phyloP scores from a whole-genome alignment of 2,797 vertebrate species.

The Discoglossus pictus region DNA sequence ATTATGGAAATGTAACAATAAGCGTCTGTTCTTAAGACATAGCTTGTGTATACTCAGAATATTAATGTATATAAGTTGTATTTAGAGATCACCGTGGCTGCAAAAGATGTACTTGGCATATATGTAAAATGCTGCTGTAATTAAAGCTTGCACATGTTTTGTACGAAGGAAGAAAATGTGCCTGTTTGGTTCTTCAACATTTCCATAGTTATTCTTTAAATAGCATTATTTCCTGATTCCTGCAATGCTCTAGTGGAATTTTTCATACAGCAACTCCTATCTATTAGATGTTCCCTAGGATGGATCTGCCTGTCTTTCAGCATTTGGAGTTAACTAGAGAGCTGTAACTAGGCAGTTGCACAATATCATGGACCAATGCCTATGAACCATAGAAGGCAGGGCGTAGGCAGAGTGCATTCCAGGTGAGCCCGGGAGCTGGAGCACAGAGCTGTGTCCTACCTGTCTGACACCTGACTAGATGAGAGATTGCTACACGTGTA shows the following conservation, averaged over 20 bases:
- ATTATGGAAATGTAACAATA: too few relatives aligned
- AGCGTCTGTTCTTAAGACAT: too few relatives aligned
- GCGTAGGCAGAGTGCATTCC: slow-evolving; percentile 35
- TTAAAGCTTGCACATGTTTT: too few relatives aligned
- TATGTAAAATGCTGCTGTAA: too few relatives aligned
- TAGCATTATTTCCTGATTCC: background rate
- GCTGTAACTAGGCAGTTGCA: slow-evolving; percentile 15
- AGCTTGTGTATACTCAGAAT: too few relatives aligned
- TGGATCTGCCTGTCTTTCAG: slow-evolving; percentile 10
- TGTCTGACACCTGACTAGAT: slow-evolving; percentile 32
- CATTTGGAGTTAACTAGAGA: background rate
- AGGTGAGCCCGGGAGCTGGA: slow-evolving; percentile 33
- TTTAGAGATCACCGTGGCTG: too few relatives aligned
- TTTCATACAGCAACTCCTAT: background rate
- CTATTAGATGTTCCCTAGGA: slow-evolving; percentile 5
- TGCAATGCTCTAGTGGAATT: background rate
- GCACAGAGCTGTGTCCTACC: background rate
- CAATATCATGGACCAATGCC: slow-evolving; percentile 19
- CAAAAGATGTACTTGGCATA: too few relatives aligned
- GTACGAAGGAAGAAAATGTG: too few relatives aligned
- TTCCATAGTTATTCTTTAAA: too few relatives aligned
- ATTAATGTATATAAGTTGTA: too few relatives aligned
- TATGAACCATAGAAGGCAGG: slow-evolving; percentile 9
- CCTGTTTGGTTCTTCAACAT: too few relatives aligned
- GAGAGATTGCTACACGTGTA: slow-evolving; percentile 33